These are phyloP conservation scores for Dipus sagitta DNA, from an alignment of 2,797 vertebrate species.

Conservation along the genomic window DNA sequence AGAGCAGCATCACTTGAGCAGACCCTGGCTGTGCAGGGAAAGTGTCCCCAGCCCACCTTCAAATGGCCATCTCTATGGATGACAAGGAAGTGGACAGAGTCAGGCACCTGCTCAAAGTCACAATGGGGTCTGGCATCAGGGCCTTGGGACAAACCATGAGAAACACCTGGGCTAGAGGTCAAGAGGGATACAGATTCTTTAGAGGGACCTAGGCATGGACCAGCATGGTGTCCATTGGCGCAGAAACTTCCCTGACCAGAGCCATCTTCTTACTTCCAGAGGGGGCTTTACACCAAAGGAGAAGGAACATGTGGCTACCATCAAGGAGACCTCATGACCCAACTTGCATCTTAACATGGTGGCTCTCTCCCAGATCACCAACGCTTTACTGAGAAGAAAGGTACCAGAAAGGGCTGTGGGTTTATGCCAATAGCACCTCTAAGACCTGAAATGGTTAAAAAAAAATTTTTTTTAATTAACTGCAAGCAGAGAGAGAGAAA, in stretches of 20 bases:
- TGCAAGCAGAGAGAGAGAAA: too few relatives aligned
- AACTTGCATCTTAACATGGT: too few relatives aligned
- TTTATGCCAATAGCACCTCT: background rate
- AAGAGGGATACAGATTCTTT: background rate
- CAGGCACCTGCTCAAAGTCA: background rate
- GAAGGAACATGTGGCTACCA: background rate
- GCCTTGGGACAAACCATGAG: background rate
- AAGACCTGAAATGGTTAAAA: background rate
- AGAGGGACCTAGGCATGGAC: background rate
- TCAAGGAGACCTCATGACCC: background rate
- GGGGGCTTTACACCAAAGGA: background rate
- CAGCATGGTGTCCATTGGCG: background rate
- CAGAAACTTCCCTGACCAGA: background rate
- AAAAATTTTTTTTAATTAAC: too few relatives aligned
- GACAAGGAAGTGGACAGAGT: background rate
- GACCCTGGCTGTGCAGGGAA: too few relatives aligned
- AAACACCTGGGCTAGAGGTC: background rate
- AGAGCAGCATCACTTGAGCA: background rate
- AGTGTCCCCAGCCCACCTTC: background rate
- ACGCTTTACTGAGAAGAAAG: too few relatives aligned
- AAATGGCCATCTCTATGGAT: background rate
- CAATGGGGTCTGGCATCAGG: background rate
- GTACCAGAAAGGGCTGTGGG: background rate
- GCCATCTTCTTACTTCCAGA: background rate
- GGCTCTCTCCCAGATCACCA: background rate